Evolutionary conservation across 2,113 vertebrate genomes (phyloP).

Genomic region (Boleophthalmus pectinirostris): DNA sequence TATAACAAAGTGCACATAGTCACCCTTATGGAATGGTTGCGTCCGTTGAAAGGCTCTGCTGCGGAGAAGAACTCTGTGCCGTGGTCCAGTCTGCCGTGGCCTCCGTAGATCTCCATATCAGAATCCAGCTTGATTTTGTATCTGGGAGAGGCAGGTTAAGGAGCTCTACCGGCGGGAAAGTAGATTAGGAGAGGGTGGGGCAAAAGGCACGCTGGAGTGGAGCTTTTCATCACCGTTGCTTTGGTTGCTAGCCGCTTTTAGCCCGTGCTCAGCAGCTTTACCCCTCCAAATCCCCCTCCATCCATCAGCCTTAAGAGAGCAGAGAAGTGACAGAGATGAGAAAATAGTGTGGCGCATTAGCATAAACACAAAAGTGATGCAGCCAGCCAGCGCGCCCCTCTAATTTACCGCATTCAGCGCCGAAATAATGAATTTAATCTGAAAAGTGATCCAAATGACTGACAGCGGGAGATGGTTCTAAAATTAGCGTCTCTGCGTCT

Average conservation of each 20-base stretch:
- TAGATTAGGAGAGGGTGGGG: slow-evolving; percentile 44
- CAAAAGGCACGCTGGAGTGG: slow-evolving; percentile 23
- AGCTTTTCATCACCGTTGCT: slow-evolving; percentile 45
- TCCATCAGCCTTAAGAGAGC: slow-evolving; percentile 42
- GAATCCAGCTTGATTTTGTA: slow-evolving; percentile 94
- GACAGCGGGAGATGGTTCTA: slow-evolving; percentile 28
- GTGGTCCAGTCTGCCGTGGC: slow-evolving; percentile 92
- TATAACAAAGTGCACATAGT: slow-evolving; percentile 18
- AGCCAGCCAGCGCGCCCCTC: slow-evolving; percentile 52
- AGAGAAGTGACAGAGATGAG: slow-evolving; percentile 42
- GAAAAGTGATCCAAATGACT: slow-evolving; percentile 60
- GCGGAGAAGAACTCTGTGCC: slow-evolving; percentile 89
- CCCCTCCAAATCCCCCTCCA: slow-evolving; percentile 51
- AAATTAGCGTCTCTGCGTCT: slow-evolving; percentile 7
- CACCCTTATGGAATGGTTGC: slow-evolving; percentile 87
- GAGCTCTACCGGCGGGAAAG: slow-evolving; percentile 55
- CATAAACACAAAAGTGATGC: slow-evolving; percentile 55
- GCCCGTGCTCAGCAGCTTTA: slow-evolving; percentile 45
- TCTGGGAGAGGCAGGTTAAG: slow-evolving; percentile 82
- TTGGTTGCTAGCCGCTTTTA: slow-evolving; percentile 41
- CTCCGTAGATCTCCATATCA: slow-evolving; percentile 85
- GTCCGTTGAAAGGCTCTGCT: slow-evolving; percentile 78
- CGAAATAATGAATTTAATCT: slow-evolving; percentile 67
- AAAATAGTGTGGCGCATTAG: slow-evolving; percentile 45
- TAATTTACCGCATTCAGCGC: slow-evolving; percentile 60